Evolutionary conservation across 2,797 vertebrate genomes (phyloP), one percentile per base, ranked within the genome.

Genomic region (Xenentodon cancila): DNA sequence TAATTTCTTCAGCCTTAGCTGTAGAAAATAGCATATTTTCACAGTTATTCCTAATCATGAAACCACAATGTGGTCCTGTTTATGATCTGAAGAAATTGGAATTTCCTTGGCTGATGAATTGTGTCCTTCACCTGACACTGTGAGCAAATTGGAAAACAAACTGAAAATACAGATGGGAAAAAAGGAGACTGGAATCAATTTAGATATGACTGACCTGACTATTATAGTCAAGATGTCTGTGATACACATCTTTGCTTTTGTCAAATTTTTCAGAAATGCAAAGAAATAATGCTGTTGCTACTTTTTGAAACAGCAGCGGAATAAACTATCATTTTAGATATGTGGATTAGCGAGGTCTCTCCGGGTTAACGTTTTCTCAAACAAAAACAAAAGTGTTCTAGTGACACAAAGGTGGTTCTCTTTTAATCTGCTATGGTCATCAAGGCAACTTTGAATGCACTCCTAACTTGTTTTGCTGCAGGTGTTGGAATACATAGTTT

Each of bases 111-210:
- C 62, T 49, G 40, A 60, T 46, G 56, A 56, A 51, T 19, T 58
- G 55, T 62, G 37, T 32, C 75, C 56, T 74, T 77, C 71, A 68
- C 16, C 22, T 68, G 63, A 73, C 60, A 56, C 49, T 74, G 52
- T 68, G 61, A 73, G 50, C 49, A 73, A 65, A 73, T 50, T 69
- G 54, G 61, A 80, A 48, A 73, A 51, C 49, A 79, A 71, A 64
- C 43, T 48, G 46, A 69, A 62, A 64, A 63, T 53, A 60, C 57
- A 77, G 51, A 59, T 73, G 64, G 58, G 48, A 76, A 64, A 37
- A 74, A 44, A 75, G 46, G 13, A 62, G 55, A 45, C 42, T 19
- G 44, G 56, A 19, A 49, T 71, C 57, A 22, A 40, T 69, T 70
- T 61, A 79, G 58, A 48, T 54, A 16, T 50, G 54, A 71, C 54